Percentiles rank a stretch among this genome's conserved stretches.
Evolutionary conservation across 1,140 invertebrate genomes (phyloP).

Genomic region (Drosophila fuyamai): DNA sequence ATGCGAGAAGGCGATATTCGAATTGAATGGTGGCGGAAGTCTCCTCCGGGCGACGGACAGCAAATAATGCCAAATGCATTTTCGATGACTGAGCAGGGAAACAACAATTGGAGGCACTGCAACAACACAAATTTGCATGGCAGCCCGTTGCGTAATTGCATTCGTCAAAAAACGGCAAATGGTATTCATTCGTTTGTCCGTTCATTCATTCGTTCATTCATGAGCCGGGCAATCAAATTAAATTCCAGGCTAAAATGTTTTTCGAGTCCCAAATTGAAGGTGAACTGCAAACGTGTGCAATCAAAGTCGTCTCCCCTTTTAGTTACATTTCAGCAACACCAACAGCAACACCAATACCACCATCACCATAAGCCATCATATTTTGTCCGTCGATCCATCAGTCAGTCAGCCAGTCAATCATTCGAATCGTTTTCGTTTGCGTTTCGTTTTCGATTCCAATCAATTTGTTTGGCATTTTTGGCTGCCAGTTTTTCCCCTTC

Average conservation of each 20-base stretch:
- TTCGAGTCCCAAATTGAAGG: conserved; percentile 19
- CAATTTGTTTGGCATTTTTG: conserved; percentile 82
- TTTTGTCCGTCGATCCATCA: conserved; percentile 30
- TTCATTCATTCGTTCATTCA: conserved; percentile 33
- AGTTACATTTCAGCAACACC: conserved; percentile 33
- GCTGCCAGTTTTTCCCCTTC: conserved; percentile 45
- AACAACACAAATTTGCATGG: conserved; percentile 31
- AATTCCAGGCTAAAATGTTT: conserved; percentile 45
- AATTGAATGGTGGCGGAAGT: conserved; percentile 48
- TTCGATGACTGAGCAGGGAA: conserved; percentile 45
- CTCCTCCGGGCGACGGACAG: conserved; percentile 49
- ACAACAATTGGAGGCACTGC: conserved; percentile 20
- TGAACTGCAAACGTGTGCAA: conserved; percentile 12
- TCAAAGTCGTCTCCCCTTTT: conserved; percentile 12
- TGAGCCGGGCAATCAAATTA: conserved; percentile 47
- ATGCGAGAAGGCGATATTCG: conserved; percentile 5
- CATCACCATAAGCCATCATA: conserved; percentile 38
- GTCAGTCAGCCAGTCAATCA: conserved; percentile 72
- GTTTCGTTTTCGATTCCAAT: conserved; percentile 82
- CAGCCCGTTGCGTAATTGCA: conserved; percentile 71
- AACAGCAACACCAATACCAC: conserved; percentile 4
- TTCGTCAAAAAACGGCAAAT: conserved; percentile 57
- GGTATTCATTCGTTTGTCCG: conserved; percentile 18
- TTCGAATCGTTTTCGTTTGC: conserved; percentile 83
- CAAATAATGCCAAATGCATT: conserved; percentile 70